Base-by-base conservation (phyloP, 2,113 vertebrate genomes). In the Bothrops jararaca region DNA sequence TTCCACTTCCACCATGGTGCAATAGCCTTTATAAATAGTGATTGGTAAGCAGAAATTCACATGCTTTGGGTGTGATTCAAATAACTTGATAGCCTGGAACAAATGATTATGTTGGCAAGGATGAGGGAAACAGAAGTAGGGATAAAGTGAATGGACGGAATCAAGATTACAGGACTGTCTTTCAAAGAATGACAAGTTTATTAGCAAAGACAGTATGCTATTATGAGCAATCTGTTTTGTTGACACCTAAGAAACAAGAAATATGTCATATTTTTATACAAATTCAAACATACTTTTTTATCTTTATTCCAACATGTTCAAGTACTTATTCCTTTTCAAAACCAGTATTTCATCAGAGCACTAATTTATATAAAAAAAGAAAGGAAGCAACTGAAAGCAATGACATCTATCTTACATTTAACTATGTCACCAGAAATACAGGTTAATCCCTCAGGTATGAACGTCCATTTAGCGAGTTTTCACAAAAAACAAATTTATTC, bases 291-390 rank as follows among this genome's bases (percentile, higher is more conserved):
- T 39, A 24, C 6, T 29, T 18, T 57, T 13, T 29, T 29, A 91
- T 13, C 8, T 85, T 85, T 57, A 86, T 45, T 57, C 64, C 13
- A 45, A 45, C 24, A 91, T 45, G 34, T 39, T 8, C 29, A 9
- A 53, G n/a, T 56, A 42, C n/a, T 54, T 22, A 13, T 54, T 15
- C 3, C 60, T 85, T 85, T 91, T 91, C 34, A 85, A 85, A 56
- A 26, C 56, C 29, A 24, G 3, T 56, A 34, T 85, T 23, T 85
- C 7, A 56, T 48, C 26, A 48, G 80, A 86, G n/a, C 58, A 89
- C 74, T 92, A 89, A 97, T 86, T 95, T 94, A 96, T 93, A 92
- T 52, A 95, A 92, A 95, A 92, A 64, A 60, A 91, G 93, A 92
- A 88, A 90, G 93, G 93, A 5, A 54, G 91, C 86, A 53, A 88